Conservation (phyloP, 2,888 invertebrate species). For the Crematogaster levior region DNA sequence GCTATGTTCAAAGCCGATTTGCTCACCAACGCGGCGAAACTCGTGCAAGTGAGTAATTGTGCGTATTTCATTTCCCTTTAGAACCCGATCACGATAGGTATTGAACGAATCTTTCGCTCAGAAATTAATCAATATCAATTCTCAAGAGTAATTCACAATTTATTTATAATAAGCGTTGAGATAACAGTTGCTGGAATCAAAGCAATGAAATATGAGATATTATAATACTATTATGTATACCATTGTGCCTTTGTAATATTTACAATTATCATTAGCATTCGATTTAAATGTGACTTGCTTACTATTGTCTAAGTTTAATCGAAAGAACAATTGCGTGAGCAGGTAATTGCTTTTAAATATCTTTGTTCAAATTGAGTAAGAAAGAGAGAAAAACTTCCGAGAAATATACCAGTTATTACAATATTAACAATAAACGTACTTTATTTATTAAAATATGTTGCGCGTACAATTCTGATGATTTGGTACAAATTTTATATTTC, state of each 20-base stretch:
- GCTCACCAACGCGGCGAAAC: neutral
- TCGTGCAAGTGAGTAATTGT: neutral
- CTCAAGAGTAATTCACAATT: too few relatives aligned
- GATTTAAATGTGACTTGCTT: neutral
- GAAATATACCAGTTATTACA: neutral
- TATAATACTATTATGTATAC: too few relatives aligned
- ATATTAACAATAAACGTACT: neutral
- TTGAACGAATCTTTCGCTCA: too few relatives aligned
- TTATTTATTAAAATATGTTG: neutral
- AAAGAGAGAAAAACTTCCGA: too few relatives aligned
- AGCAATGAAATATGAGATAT: neutral
- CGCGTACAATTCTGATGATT: neutral
- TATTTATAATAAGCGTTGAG: too few relatives aligned
- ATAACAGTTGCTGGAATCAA: neutral
- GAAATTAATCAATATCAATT: neutral
- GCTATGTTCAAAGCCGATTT: neutral
- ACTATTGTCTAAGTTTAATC: too few relatives aligned
- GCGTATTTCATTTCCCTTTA: neutral
- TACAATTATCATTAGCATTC: neutral
- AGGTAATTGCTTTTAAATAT: neutral
- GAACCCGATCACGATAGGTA: neutral
- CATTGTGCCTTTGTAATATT: neutral
- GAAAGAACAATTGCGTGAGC: neutral
- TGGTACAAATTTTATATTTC: neutral
- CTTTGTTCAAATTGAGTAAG: neutral